These are phyloP conservation scores for Synanthedon vespiformis DNA, from an alignment of 2,888 invertebrate species.

Conservation along the genomic window DNA sequence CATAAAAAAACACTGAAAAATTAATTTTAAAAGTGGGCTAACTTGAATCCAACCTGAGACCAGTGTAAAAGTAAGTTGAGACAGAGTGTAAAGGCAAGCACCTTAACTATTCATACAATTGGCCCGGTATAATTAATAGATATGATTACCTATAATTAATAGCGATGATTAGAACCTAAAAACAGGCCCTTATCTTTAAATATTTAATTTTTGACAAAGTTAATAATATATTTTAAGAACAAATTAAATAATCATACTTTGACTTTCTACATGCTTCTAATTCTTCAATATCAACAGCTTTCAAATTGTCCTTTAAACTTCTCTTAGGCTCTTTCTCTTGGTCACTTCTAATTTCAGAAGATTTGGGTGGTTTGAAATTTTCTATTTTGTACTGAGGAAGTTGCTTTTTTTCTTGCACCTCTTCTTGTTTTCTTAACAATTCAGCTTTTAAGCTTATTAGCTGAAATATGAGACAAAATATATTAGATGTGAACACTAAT, in stretches of 20 bases:
- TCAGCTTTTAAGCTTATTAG: conserved; percentile 91
- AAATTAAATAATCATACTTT: conserved; percentile 24
- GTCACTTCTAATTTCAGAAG: conserved; percentile 44
- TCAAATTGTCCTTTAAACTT: conserved; percentile 42
- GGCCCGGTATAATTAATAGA: too few relatives aligned
- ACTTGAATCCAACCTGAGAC: too few relatives aligned
- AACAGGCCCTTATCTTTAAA: too few relatives aligned
- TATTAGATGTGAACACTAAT: conserved; percentile 1
- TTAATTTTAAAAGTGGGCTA: too few relatives aligned
- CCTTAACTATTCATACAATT: too few relatives aligned
- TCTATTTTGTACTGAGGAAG: conserved; percentile 64
- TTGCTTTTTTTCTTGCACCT: conserved; percentile 77
- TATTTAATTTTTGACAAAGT: too few relatives aligned
- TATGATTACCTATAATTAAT: too few relatives aligned
- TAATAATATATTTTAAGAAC: too few relatives aligned
- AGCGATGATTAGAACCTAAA: too few relatives aligned
- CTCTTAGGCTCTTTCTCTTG: conserved; percentile 35
- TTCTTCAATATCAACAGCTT: conserved; percentile 48
- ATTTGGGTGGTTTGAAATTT: conserved; percentile 58
- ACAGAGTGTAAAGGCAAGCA: too few relatives aligned
- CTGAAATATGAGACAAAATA: conserved; percentile 28
- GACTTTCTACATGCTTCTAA: conserved; percentile 58
- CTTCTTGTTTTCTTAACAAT: conserved; percentile 86
- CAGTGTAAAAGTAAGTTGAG: too few relatives aligned
- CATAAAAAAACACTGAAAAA: too few relatives aligned